phyloP scores from a whole-genome alignment of 2,113 vertebrate species.

The Caranx melampygus region DNA sequence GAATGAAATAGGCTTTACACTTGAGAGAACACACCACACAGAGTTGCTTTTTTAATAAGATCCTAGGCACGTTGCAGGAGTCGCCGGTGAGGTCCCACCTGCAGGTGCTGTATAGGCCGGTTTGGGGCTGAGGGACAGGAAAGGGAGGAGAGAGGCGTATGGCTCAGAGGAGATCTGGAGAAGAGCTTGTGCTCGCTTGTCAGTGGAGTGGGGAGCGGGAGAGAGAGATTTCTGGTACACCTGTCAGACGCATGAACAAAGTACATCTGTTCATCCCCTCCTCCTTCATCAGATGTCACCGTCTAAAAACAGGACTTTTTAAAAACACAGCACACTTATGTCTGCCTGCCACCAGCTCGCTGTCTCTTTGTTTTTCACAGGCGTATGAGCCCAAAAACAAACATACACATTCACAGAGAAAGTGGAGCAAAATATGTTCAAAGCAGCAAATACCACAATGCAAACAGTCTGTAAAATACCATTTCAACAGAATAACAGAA shows the following conservation, averaged over 20 bases:
- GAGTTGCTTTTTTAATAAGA: constrained; percentile 60
- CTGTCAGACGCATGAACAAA: constrained; percentile 74
- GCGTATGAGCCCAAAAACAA: neutral
- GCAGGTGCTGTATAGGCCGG: constrained; percentile 19
- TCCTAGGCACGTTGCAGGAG: constrained; percentile 47
- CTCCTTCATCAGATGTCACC: constrained; percentile 53
- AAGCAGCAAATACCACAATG: constrained; percentile 7
- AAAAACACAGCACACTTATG: constrained; percentile 42
- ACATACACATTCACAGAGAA: neutral
- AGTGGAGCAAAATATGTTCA: constrained; percentile 1
- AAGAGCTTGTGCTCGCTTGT: constrained; percentile 25
- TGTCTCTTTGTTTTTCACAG: constrained; percentile 40
- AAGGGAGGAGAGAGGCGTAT: constrained; percentile 20
- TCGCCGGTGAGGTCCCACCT: constrained; percentile 59
- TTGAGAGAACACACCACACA: constrained; percentile 60
- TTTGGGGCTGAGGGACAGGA: constrained; percentile 36
- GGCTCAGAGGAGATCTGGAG: constrained; percentile 46
- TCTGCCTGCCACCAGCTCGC: constrained; percentile 31
- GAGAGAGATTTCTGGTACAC: constrained; percentile 61
- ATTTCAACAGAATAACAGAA: neutral
- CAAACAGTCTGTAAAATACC: constrained; percentile 8
- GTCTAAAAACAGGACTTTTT: constrained; percentile 40
- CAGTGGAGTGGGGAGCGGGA: constrained; percentile 47
- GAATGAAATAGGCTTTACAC: constrained; percentile 79
- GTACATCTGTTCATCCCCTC: constrained; percentile 73